phyloP scores from a whole-genome alignment of 2,888 invertebrate species.

The Eumerus sabulonum region DNA sequence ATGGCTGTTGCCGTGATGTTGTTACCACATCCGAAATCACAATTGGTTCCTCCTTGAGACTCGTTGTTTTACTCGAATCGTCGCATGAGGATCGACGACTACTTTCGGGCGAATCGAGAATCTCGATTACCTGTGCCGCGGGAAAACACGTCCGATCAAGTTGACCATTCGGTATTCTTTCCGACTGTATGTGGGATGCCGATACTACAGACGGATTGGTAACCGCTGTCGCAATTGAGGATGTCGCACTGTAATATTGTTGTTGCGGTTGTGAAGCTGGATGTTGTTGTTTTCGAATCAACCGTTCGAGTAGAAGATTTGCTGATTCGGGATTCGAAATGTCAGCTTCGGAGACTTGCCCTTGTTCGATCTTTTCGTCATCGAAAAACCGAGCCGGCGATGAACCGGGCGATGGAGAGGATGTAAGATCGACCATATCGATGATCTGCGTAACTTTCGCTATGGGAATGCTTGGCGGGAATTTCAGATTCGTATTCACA shows the following conservation, averaged over 20 bases:
- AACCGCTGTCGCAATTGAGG: background rate
- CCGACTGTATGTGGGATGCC: constrained; percentile 3
- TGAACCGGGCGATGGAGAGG: constrained; percentile 76
- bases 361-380: constrained; percentile 45
- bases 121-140: constrained; percentile 72
- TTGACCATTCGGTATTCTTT: constrained; percentile 36
- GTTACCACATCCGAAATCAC: background rate
- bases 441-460: constrained; percentile 69
- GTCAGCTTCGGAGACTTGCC: constrained; percentile 23
- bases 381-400: constrained; percentile 74
- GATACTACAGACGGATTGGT: background rate
- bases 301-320: constrained; percentile 68
- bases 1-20: constrained; percentile 1
- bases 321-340: constrained; percentile 48
- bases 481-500: constrained; percentile 65
- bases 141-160: constrained; percentile 20
- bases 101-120: constrained; percentile 76
- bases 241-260: background rate
- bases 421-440: constrained; percentile 77
- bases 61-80: constrained; percentile 6
- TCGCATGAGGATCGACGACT: constrained; percentile 72
- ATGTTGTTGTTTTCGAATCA: constrained; percentile 63
- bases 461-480: constrained; percentile 59
- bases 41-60: background rate
- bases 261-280: background rate